Evolutionary conservation across 2,113 vertebrate genomes (phyloP).

Genomic region (Gallinago paraguaiae): DNA sequence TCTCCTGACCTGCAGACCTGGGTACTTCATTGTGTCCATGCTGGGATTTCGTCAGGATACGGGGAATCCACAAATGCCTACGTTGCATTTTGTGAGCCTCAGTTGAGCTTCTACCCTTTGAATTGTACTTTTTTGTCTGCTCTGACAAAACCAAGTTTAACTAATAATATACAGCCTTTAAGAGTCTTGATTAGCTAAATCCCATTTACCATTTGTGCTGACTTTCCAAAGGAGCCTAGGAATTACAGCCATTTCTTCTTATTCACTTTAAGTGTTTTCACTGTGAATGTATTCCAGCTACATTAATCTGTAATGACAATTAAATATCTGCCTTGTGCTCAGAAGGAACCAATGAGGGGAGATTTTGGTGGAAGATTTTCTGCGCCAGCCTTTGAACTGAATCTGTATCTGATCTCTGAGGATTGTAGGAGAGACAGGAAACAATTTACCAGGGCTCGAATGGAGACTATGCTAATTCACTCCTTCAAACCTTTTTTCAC

Average conservation of each 20-base stretch:
- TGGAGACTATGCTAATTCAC: slow-evolving; percentile 53
- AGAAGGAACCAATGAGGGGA: not conserved
- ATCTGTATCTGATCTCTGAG: slow-evolving; percentile 24
- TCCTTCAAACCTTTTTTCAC: slow-evolving; percentile 32
- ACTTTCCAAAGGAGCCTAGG: not conserved
- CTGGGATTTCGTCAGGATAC: not conserved
- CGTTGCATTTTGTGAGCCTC: not conserved
- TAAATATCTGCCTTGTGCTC: slow-evolving; percentile 11
- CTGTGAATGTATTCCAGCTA: not conserved
- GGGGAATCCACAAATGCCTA: not conserved
- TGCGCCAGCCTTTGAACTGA: slow-evolving; percentile 38
- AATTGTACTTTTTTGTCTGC: not conserved
- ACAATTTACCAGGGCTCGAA: slow-evolving; percentile 15
- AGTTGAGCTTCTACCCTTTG: not conserved
- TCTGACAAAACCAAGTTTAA: not conserved
- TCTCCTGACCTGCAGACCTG: rapidly evolving
- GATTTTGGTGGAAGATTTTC: slow-evolving; percentile 29
- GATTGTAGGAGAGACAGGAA: slow-evolving; percentile 38
- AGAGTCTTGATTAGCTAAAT: not conserved
- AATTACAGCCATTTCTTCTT: not conserved
- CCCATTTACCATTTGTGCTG: not conserved
- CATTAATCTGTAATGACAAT: slow-evolving; percentile 12
- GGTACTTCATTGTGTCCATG: rapidly evolving
- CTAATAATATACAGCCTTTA: not conserved
- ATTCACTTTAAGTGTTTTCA: not conserved